These are phyloP conservation scores for Ennomos quercinarius DNA, from an alignment of 2,888 invertebrate species.

Conservation along the genomic window DNA sequence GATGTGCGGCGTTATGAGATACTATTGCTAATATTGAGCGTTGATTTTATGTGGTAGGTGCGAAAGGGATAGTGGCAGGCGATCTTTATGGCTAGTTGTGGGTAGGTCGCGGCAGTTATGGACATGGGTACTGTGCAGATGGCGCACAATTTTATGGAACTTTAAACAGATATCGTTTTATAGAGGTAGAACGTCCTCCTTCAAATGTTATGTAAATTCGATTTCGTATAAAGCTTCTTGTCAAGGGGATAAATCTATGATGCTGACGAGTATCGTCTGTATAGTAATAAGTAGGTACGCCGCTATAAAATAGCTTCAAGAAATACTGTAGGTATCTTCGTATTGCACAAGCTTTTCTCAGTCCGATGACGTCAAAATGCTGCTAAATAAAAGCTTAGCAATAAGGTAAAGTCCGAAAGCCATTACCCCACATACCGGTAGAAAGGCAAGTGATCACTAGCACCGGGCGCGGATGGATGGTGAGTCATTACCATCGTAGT, in stretches of 20 bases:
- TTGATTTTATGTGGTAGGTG: constrained; percentile 51
- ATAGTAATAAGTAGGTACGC: too few relatives aligned
- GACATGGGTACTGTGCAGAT: constrained; percentile 19
- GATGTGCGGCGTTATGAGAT: constrained; percentile 53
- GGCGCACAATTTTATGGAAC: constrained; percentile 3
- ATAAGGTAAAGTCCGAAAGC: constrained; percentile 15
- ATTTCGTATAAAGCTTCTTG: too few relatives aligned
- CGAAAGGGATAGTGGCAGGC: constrained; percentile 40
- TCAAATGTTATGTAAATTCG: too few relatives aligned
- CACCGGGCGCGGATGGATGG: constrained; percentile 15
- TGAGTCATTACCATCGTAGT: constrained; percentile 32
- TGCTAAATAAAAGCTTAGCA: constrained; percentile 10
- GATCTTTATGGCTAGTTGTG: constrained; percentile 28
- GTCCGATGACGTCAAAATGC: constrained; percentile 15
- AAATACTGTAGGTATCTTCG: too few relatives aligned
- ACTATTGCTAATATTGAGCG: constrained; percentile 59
- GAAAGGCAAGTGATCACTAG: constrained; percentile 11
- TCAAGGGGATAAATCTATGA: too few relatives aligned
- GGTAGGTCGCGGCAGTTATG: constrained; percentile 12
- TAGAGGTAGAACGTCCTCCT: too few relatives aligned
- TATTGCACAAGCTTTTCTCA: constrained; percentile 1
- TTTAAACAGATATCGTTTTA: too few relatives aligned
- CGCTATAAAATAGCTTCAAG: too few relatives aligned
- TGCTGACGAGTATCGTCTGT: too few relatives aligned
- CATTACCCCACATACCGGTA: constrained; percentile 13